Evolutionary conservation across 30 jellyfish, hydroid and myxozoan species (phyloP).

Genomic region (Clytia hemisphaerica): DNA sequence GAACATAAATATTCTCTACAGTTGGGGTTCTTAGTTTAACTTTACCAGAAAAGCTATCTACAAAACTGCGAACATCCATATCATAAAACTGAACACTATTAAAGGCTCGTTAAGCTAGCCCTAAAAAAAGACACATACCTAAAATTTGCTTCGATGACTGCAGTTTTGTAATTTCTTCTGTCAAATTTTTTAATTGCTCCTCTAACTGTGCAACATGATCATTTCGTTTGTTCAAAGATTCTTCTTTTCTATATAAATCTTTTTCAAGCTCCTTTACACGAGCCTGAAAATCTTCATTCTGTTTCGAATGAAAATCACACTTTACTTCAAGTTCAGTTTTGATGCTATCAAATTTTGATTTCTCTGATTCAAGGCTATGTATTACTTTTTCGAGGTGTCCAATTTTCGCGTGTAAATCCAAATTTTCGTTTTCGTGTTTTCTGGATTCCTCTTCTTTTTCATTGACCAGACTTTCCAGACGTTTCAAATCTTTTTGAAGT

Average conservation of each 20-base stretch:
- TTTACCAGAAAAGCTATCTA: too few species aligned
- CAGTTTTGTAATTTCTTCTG: background rate
- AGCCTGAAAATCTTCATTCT: too few species aligned
- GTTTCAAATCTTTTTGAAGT: slow-evolving; percentile 57
- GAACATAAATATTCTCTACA: too few species aligned
- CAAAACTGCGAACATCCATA: too few species aligned
- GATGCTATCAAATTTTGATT: too few species aligned
- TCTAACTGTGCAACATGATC: slow-evolving; percentile 1
- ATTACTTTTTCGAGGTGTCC: background rate
- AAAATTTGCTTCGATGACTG: background rate
- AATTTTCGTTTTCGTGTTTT: slow-evolving; percentile 16
- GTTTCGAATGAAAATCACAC: too few species aligned
- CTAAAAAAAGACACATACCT: background rate
- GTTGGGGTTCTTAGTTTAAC: too few species aligned
- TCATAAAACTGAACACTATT: background rate
- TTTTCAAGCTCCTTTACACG: too few species aligned
- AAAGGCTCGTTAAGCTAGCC: background rate
- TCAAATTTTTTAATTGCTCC: slow-evolving; percentile 17
- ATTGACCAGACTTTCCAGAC: slow-evolving; percentile 16
- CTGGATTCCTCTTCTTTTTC: background rate
- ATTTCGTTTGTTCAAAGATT: slow-evolving; percentile 9
- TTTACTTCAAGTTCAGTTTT: too few species aligned
- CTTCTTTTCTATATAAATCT: too few species aligned
- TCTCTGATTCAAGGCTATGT: background rate
- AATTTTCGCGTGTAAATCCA: background rate